Evolutionary conservation across 1,140 invertebrate genomes (phyloP).

Genomic region (Macrotrachela quadricornifera): DNA sequence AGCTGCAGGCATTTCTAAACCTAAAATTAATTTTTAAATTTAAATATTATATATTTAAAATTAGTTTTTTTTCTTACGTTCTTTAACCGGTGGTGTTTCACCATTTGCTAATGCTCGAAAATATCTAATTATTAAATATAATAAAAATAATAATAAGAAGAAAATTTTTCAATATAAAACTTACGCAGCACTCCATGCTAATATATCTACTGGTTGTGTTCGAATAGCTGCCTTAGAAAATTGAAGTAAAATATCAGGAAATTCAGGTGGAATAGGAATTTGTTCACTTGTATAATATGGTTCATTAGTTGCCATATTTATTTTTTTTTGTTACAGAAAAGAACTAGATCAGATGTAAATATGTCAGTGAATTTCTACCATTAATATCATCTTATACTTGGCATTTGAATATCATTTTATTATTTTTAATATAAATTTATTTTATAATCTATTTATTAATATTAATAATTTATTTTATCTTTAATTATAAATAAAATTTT

Average conservation of each 20-base stretch:
- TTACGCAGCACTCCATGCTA: conserved; percentile 55
- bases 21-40: no score
- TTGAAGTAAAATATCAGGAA: conserved; percentile 56
- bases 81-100: conserved; percentile 41
- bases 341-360: no score
- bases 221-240: conserved; percentile 69
- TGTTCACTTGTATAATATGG: conserved; percentile 32
- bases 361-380: no score
- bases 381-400: no score
- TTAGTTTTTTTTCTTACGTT: conserved; percentile 26
- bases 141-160: neutral
- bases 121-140: conserved; percentile 16
- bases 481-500: no score
- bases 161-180: neutral
- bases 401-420: no score
- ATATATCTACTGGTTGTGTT: conserved; percentile 59
- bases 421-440: no score
- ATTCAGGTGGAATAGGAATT: conserved; percentile 50
- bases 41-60: no score
- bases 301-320: conserved; percentile 16
- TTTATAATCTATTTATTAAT: no score
- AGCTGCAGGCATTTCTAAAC: conserved; percentile 26
- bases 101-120: conserved; percentile 29
- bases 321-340: no score
- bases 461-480: no score